Evolutionary conservation across 2,797 vertebrate genomes (phyloP), one percentile per base, ranked within the genome.

Genomic region (Rhinoraja longicauda): DNA sequence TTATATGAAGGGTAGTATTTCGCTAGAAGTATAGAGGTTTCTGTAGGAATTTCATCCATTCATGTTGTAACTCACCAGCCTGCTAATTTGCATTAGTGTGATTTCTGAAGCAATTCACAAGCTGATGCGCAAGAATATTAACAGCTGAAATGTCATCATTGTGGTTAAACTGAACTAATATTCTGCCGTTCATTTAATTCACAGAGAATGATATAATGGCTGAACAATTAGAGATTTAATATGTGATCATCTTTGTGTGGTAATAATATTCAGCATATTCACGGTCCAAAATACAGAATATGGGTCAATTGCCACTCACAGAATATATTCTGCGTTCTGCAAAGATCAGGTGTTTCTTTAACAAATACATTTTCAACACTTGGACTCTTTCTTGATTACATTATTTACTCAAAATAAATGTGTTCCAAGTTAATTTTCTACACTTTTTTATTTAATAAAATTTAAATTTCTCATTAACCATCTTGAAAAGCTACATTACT

Each of bases 321-420:
- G 59, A 64, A 10, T 62, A 1, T 17, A 64, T 32, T 36, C n/a
- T 36, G n/a, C 15, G n/a, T 8, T 88, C 6, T 36, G 59, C n/a
- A n/a, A 67, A 1, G 6, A 67, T 67, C n/a, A 64, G 84, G 15
- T 64, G 1, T 15, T 32, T 36, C 17, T 36, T 67, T 32, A 88
- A 36, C n/a, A 88, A 88, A 84, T 84, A 59, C 4, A 77, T 32
- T 88, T 88, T n/a, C n/a, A 88, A 88, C 24, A 36, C 10, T n/a
- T 32, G 7, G 29, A 15, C 5, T 86, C 29, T 86, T 17, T 32
- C 62, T 86, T 36, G n/a, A 4, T 59, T 88, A 67, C 13, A 88
- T 36, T 88, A 88, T 67, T 64, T 62, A 57, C 45, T 57, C n/a
- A 36, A 67, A 10, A 36, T 17, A 4, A 17, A 1, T 13, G 29